Percentiles rank a stretch among this genome's conserved stretches.
Conservation (phyloP, 1,140 invertebrate species). For the Aethina tumida region DNA sequence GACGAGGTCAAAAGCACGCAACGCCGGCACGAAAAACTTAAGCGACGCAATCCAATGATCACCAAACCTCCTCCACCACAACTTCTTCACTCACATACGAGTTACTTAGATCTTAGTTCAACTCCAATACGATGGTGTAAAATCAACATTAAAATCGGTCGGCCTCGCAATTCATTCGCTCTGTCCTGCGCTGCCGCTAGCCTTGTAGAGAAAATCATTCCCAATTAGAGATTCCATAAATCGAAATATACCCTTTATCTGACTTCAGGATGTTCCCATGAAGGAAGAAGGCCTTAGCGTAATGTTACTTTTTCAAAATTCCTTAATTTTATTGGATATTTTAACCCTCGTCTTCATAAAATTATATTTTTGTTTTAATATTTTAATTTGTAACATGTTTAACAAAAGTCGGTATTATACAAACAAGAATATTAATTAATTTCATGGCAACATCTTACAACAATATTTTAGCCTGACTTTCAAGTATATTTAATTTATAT, state of each 20-base stretch:
- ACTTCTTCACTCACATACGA: background rate
- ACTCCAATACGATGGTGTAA: background rate
- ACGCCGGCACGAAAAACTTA: no score
- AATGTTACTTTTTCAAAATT: conserved; percentile 6
- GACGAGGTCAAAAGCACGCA: conserved; percentile 17
- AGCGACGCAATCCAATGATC: conserved; percentile 8
- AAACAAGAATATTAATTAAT: conserved; percentile 10
- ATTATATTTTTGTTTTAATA: no score
- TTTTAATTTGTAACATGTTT: no score
- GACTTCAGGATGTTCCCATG: conserved; percentile 10
- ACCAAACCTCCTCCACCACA: background rate
- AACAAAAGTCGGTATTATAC: background rate
- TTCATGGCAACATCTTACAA: conserved; percentile 6
- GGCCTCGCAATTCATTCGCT: conserved; percentile 10
- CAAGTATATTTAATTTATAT: no score
- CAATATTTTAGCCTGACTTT: conserved; percentile 14
- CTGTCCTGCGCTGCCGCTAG: conserved; percentile 24
- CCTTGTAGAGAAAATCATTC: conserved; percentile 25
- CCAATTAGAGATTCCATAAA: conserved; percentile 21
- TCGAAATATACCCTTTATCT: conserved; percentile 14
- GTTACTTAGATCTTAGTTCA: background rate
- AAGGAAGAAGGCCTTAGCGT: conserved; percentile 20
- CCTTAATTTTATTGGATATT: no score
- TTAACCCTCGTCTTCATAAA: no score
- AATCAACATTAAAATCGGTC: background rate